Base-by-base conservation (phyloP, 2,113 vertebrate genomes). In the Corynorhinus townsendii region DNA sequence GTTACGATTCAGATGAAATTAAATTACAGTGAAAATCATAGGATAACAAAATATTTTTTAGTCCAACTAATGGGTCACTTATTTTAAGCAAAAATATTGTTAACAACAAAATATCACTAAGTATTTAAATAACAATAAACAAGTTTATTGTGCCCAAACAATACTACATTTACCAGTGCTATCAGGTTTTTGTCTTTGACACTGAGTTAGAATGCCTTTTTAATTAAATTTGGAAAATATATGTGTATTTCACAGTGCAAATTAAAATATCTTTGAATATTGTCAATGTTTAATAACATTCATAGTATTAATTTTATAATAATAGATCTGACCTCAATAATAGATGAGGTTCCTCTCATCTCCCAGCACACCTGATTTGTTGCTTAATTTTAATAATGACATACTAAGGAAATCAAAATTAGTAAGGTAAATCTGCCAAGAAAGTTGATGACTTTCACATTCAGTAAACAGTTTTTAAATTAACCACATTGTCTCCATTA, bases 331-430 rank as follows among this genome's bases (percentile, higher is more conserved):
- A 87, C 30, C 84, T 62, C 56, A 59, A 59, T 24, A 59, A 59
- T 59, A 59, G 56, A 19, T 59, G 56, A 81, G 5, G 64, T 84
- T 56, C 59, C 4, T 86, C 22, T 66, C 69, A 56, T 47, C 49
- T 85, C 38, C 54, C 54, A 77, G 54, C 30, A 87, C 49, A 75
- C 24, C 69, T 88, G 16, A 71, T 87, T 43, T 90, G 38, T 88
- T 86, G 64, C 12, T 80, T 91, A 91, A 62, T 95, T 92, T 93
- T 81, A 94, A 52, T 94, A 52, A 62, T 84, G 64, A 83, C 19
- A 33, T 35, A 93, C 38, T 64, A 80, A 80, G 47, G 33, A 86
- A 79, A 77, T 86, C 80, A 86, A 91, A 90, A 93, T 89, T 91
- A 64, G 35, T 68, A 89, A 76, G 11, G 35, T 83, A 77, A 90